phyloP scores from a whole-genome alignment of 2,888 invertebrate genomes.

The Eupithecia subfuscata region DNA sequence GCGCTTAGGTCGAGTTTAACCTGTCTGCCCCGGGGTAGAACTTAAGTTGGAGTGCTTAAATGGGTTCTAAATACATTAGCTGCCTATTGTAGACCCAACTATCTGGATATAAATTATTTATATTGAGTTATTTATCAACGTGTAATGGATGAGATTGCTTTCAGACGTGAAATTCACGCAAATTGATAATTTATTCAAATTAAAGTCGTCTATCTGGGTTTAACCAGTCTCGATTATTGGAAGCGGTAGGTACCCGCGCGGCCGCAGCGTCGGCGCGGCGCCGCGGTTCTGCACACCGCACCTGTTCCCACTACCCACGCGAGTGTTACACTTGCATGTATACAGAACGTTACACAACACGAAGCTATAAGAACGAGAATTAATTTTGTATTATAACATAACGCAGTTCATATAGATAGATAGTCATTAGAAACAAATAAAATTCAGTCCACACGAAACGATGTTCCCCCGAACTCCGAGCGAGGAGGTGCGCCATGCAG shows the following conservation, averaged over 20 bases:
- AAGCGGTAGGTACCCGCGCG: background rate
- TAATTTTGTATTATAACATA: background rate
- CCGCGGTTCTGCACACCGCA: background rate
- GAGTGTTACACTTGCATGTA: background rate
- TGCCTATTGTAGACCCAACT: slow-evolving; percentile 47
- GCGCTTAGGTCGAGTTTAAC: slow-evolving; percentile 35
- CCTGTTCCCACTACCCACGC: background rate
- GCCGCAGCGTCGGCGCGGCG: background rate
- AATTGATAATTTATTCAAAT: slow-evolving; percentile 33
- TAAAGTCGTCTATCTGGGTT: slow-evolving; percentile 19
- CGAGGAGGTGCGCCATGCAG: slow-evolving; percentile 19
- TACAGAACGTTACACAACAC: background rate
- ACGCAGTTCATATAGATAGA: slow-evolving; percentile 14
- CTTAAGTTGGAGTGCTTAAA: slow-evolving; percentile 49
- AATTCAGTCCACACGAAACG: slow-evolving; percentile 41
- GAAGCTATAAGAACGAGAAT: background rate
- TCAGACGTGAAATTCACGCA: slow-evolving; percentile 29
- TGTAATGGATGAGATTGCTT: slow-evolving; percentile 31
- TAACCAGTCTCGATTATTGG: slow-evolving; percentile 12
- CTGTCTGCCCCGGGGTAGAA: slow-evolving; percentile 13
- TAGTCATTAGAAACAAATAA: slow-evolving; percentile 44
- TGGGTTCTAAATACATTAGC: slow-evolving; percentile 60
- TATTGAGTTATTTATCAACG: slow-evolving; percentile 47
- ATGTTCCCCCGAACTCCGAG: slow-evolving; percentile 26
- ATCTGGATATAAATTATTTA: slow-evolving; percentile 52